Evolutionary conservation across 2,113 vertebrate species (phyloP), one percentile per base, ranked within the genome.

Genomic region (Okapia johnstoni): DNA sequence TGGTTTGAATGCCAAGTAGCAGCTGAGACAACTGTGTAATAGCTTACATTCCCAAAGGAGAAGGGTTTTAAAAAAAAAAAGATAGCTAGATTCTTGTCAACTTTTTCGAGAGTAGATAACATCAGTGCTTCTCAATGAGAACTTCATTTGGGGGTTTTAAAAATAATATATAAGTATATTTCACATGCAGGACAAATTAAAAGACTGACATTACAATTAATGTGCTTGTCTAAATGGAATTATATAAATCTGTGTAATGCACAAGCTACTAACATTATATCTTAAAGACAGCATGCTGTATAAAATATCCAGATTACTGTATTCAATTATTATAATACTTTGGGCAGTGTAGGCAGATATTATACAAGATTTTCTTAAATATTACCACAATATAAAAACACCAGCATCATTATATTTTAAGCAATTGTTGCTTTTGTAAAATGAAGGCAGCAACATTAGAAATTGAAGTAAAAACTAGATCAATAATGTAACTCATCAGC

Each of bases 21-120:
- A 98, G 96, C 96, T 94, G 97, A 96, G 90, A 93, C 93, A 98
- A 98, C 95, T 55, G 91, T 92, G 85, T 96, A n/a, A 96, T 25
- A 43, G 93, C 93, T 97, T 52, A 73, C 33, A 97, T 97, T 94
- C 96, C 93, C 97, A 87, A 66, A 17, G 21, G 85, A 48, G 40
- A 97, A 58, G 5, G 36, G 9, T 30, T 85, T 63, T 7, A 58
- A 84, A 93, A 66, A 52, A 40, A 94, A 58, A 93, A 50, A 83
- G 43, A 61, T 15, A 63, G 21, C 84, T 54, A 73, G 79, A 36
- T 48, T 94, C 61, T 57, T 88, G 14, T 40, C 12, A 36, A 55
- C 9, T 70, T 88, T 96, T 93, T 86, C 36, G 46, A 92, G 57
- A 80, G 6, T 70, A 93, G n/a, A n/a, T 93, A 96, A 95, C 28